Evolutionary conservation across 2,888 invertebrate genomes (phyloP).

Genomic region (Lithophane ornitopus): DNA sequence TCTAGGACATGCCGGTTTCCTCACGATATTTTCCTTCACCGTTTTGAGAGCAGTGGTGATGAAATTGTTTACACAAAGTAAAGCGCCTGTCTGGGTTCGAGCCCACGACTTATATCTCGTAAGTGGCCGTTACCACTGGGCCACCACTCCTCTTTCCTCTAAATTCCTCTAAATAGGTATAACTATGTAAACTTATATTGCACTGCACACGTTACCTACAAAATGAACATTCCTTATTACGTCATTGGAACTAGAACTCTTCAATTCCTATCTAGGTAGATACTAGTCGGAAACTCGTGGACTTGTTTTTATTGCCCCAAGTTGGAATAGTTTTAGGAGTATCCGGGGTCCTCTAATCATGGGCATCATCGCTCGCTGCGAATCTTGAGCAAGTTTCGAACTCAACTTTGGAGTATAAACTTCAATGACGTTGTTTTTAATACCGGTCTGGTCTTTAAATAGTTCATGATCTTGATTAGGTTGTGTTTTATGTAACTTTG

Average conservation of each 20-base stretch:
- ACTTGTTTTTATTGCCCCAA: constrained; percentile 59
- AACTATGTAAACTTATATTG: no score
- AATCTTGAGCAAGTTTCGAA: constrained; percentile 46
- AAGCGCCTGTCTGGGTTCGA: no score
- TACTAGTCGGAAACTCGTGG: constrained; percentile 30
- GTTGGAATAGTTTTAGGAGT: constrained; percentile 60
- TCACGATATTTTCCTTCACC: no score
- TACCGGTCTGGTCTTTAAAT: constrained; percentile 21
- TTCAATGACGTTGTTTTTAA: constrained; percentile 46
- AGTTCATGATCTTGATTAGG: constrained; percentile 25
- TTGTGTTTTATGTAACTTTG: constrained; percentile 1
- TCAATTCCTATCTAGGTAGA: constrained; percentile 29
- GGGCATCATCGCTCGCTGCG: constrained; percentile 52
- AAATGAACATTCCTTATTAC: constrained; percentile 12
- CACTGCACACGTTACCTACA: not conserved
- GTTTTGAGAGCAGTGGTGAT: no score
- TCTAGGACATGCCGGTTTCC: no score
- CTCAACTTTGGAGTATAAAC: constrained; percentile 51
- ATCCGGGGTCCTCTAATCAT: constrained; percentile 58
- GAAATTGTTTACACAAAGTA: no score
- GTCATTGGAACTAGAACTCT: constrained; percentile 17
- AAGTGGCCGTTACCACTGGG: no score
- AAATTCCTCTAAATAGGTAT: no score
- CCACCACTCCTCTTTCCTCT: no score
- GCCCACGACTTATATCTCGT: no score